phyloP scores from a whole-genome alignment of 2,888 invertebrate genomes.

The Ormyrus nitidulus region DNA sequence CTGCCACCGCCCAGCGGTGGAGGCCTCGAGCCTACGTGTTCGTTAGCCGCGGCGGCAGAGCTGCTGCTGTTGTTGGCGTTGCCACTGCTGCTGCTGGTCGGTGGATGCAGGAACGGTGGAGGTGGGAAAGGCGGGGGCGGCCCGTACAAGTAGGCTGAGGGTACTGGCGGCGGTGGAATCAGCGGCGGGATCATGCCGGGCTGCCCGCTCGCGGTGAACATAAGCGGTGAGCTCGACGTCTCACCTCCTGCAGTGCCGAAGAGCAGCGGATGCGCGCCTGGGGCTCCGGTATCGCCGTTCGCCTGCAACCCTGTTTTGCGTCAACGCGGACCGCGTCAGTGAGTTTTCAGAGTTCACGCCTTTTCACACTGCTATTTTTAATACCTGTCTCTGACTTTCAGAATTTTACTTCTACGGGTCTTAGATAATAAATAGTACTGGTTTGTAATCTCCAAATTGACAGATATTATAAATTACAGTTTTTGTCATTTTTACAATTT shows the following conservation, averaged over 20 bases:
- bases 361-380: too few relatives aligned
- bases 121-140: constrained; percentile 78
- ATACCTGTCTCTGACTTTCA: too few relatives aligned
- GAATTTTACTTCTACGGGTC: too few relatives aligned
- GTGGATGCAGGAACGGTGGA: constrained; percentile 76
- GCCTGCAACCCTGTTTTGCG: constrained; percentile 42
- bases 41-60: constrained; percentile 76
- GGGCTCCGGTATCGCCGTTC: constrained; percentile 46
- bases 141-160: constrained; percentile 61
- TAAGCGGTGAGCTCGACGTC: constrained; percentile 74
- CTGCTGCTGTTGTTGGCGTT: constrained; percentile 66
- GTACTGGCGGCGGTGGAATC: constrained; percentile 72
- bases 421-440: too few relatives aligned
- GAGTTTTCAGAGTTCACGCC: too few relatives aligned
- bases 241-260: constrained; percentile 71
- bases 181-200: constrained; percentile 69
- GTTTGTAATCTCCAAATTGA: too few relatives aligned
- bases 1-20: constrained; percentile 74
- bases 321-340: not conserved
- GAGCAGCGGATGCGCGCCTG: constrained; percentile 63
- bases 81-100: constrained; percentile 19
- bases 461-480: too few relatives aligned
- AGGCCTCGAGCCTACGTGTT: constrained; percentile 74
- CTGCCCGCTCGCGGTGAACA: constrained; percentile 68
- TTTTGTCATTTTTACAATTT: too few relatives aligned